These are phyloP conservation scores for Cephus sareptanus DNA, from an alignment of 2,888 invertebrate genomes.

Conservation along the genomic window DNA sequence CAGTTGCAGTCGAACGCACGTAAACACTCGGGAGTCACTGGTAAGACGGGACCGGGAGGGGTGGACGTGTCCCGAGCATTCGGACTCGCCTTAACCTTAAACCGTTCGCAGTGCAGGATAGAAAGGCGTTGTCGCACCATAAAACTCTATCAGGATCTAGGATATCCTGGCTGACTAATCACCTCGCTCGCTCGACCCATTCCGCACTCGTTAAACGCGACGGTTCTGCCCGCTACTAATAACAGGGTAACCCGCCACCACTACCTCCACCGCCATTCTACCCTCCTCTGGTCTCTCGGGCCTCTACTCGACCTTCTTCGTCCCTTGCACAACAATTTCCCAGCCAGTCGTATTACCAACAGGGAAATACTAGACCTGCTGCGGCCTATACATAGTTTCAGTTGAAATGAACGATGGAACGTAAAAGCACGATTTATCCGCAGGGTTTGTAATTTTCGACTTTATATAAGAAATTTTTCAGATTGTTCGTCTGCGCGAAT, in stretches of 20 bases:
- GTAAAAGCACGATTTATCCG: not conserved
- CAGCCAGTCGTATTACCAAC: not conserved
- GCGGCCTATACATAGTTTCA: not conserved
- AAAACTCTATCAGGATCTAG: slow-evolving; percentile 1
- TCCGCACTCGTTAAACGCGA: not conserved
- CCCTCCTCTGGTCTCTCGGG: not conserved
- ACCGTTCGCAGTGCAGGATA: not conserved
- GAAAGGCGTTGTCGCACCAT: not conserved
- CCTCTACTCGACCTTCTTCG: not conserved
- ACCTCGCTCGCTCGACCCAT: not conserved
- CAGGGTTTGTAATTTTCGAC: not conserved
- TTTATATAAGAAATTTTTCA: not conserved
- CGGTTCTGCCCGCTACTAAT: not conserved
- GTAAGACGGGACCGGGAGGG: not conserved
- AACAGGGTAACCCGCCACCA: not conserved
- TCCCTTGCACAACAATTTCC: not conserved
- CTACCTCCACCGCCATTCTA: not conserved
- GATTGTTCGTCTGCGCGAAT: not conserved
- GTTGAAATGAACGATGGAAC: not conserved
- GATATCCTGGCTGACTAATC: slow-evolving; percentile 1
- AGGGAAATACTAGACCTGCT: not conserved
- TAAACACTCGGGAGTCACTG: not conserved
- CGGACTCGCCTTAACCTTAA: not conserved
- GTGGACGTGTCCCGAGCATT: not conserved
- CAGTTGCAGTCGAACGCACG: not conserved